phyloP scores from a whole-genome alignment of 2,888 invertebrate species.

The Yponomeuta sedellus region DNA sequence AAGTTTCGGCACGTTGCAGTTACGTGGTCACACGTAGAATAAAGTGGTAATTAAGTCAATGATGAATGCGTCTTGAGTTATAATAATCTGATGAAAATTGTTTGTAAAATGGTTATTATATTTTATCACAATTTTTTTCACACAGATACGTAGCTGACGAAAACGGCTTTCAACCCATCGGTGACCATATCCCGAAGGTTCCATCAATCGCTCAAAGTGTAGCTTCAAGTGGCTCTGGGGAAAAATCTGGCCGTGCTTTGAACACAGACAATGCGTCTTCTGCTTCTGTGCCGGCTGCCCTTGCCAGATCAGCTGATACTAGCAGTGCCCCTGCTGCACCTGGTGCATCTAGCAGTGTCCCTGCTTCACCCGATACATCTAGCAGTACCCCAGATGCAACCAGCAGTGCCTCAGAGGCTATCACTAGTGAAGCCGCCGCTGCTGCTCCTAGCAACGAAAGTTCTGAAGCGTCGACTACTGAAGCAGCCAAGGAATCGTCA shows the following conservation, averaged over 20 bases:
- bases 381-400: conserved; percentile 14
- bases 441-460: background rate
- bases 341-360: conserved; percentile 9
- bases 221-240: conserved; percentile 26
- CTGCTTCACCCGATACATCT: too few species aligned
- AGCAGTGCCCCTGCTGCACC: conserved; percentile 18
- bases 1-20: too few species aligned
- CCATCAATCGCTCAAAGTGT: conserved; percentile 24
- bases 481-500: background rate
- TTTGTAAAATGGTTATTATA: too few species aligned
- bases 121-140: background rate
- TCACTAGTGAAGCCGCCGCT: conserved; percentile 17
- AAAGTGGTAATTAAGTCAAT: too few species aligned
- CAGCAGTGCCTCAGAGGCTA: conserved; percentile 3
- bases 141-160: conserved; percentile 82
- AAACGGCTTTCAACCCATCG: conserved; percentile 82
- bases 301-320: conserved; percentile 21
- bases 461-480: background rate
- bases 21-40: too few species aligned
- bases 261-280: conserved; percentile 31
- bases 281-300: conserved; percentile 30
- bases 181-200: conserved; percentile 77
- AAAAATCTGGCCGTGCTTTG: conserved; percentile 42
- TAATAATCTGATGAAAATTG: too few species aligned
- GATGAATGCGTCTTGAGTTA: too few species aligned